A percentile compares a stretch with the other conserved stretches of the same genome.
phyloP scores from a whole-genome alignment of 1,140 invertebrate species.

The Rhopalosiphum padi region DNA sequence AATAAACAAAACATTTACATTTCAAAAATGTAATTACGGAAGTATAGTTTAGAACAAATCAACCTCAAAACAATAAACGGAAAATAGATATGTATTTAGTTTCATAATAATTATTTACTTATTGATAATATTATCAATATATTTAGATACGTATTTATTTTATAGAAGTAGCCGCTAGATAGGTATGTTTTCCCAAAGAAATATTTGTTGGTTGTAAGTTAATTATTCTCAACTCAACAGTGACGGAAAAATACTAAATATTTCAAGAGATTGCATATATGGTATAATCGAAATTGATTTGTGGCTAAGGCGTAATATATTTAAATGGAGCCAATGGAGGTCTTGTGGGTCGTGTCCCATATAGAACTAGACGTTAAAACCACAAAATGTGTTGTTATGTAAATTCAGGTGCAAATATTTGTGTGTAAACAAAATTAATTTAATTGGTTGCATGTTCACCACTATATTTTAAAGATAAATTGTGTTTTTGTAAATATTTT shows the following conservation, averaged over 20 bases:
- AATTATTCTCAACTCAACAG: background rate
- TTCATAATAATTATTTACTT: background rate
- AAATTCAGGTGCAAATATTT: background rate
- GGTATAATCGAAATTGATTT: background rate
- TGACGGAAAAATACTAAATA: background rate
- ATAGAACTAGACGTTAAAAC: background rate
- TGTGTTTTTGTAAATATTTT: background rate
- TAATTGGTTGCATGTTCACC: background rate
- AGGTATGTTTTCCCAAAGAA: rapidly evolving
- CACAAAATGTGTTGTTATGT: background rate
- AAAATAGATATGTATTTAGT: background rate
- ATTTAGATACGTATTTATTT: background rate
- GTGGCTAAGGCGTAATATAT: background rate
- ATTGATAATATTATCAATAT: background rate
- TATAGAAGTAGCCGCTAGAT: background rate
- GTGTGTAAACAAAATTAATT: background rate
- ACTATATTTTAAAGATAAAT: background rate
- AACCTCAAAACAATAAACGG: background rate
- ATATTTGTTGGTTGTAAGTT: background rate
- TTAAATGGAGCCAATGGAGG: background rate
- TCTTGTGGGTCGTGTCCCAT: background rate
- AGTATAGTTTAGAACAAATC: background rate
- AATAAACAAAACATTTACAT: background rate
- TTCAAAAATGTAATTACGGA: background rate
- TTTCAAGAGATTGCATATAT: background rate